Conservation (phyloP, 2,888 invertebrate species). For the Rhopalosiphum nymphaeae region DNA sequence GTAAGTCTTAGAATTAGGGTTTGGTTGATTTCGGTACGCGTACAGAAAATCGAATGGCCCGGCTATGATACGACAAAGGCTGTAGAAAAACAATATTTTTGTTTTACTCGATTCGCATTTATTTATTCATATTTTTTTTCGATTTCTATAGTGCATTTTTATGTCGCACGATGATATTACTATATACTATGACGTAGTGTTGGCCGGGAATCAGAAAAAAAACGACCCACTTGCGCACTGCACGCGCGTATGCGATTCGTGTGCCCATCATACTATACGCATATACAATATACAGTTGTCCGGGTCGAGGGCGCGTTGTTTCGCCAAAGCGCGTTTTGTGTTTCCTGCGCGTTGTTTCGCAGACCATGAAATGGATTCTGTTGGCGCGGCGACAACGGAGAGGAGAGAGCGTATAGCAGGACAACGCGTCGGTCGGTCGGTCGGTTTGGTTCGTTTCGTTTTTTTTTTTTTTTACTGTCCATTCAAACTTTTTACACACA, state of each 20-base stretch:
- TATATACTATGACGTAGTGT: no score
- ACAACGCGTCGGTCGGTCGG: constrained; percentile 31
- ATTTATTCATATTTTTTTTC: no score
- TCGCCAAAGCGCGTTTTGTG: constrained; percentile 27
- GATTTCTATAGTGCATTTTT: no score
- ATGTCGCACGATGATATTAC: no score
- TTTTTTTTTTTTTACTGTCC: constrained; percentile 10
- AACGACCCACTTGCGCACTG: not conserved
- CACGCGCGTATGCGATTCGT: not conserved
- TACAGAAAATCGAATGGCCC: not conserved
- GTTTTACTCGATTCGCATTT: no score
- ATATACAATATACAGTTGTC: not conserved
- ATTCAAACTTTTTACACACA: constrained; percentile 2
- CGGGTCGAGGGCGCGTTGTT: not conserved
- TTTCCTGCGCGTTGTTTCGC: constrained; percentile 31
- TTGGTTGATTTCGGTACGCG: not conserved
- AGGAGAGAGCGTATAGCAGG: not conserved
- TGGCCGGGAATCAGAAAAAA: not conserved
- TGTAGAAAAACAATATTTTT: no score
- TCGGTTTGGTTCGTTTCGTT: constrained; percentile 10
- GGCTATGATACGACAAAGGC: no score
- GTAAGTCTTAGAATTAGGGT: not conserved
- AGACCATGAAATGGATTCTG: constrained; percentile 59
- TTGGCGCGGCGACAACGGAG: constrained; percentile 19
- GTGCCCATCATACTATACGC: not conserved